phyloP scores from a whole-genome alignment of 2,888 invertebrate species.

The Argyresthia albistria region DNA sequence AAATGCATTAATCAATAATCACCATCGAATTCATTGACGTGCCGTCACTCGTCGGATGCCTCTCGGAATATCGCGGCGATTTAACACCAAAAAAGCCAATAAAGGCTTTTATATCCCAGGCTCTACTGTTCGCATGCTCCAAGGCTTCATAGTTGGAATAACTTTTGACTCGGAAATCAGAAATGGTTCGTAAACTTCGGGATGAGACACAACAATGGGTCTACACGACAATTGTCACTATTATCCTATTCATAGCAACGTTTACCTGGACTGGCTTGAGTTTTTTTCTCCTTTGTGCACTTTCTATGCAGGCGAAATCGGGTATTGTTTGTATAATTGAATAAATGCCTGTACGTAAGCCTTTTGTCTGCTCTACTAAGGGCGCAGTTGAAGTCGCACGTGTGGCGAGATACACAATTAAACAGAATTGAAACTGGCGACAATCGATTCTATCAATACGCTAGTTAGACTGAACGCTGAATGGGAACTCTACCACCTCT shows the following conservation, averaged over 20 bases:
- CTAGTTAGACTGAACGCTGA: slow-evolving; percentile 15
- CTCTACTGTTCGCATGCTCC: not conserved
- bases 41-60: slow-evolving; percentile 12
- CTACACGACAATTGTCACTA: slow-evolving; percentile 41
- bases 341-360: slow-evolving; percentile 54
- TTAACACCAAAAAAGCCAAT: slow-evolving; percentile 29
- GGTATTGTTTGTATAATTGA: slow-evolving; percentile 65
- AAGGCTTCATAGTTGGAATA: slow-evolving; percentile 19
- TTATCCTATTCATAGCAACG: slow-evolving; percentile 39
- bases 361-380: slow-evolving; percentile 24
- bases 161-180: slow-evolving; percentile 48
- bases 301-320: slow-evolving; percentile 44
- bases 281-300: slow-evolving; percentile 40
- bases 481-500: slow-evolving; percentile 6
- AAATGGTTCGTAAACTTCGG: not conserved
- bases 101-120: slow-evolving; percentile 28
- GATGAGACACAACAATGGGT: slow-evolving; percentile 3
- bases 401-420: slow-evolving; percentile 20
- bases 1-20: not conserved
- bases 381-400: slow-evolving; percentile 16
- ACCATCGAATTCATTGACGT: slow-evolving; percentile 1
- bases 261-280: slow-evolving; percentile 48
- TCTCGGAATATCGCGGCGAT: slow-evolving; percentile 27
- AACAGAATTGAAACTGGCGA: slow-evolving; percentile 16
- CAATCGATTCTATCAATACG: slow-evolving; percentile 21